A percentile compares a stretch with the other conserved stretches of the same genome.
Evolutionary conservation across 2,888 invertebrate genomes (phyloP).

Genomic region (Agonopterix alstromeriana): DNA sequence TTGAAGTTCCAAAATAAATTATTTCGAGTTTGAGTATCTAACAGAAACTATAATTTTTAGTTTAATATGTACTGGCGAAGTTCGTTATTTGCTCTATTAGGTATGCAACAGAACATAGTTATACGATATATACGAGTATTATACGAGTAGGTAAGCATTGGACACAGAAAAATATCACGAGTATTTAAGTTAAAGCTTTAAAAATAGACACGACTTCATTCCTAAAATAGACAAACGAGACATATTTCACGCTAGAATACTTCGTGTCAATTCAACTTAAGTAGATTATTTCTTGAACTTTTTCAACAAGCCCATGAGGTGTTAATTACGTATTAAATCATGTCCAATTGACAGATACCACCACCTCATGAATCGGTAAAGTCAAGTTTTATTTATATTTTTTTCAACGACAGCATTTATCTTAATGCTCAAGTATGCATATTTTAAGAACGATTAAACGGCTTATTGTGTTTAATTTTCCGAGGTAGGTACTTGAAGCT

Average conservation of each 20-base stretch:
- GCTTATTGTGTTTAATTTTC: not conserved
- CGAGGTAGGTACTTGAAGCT: not conserved
- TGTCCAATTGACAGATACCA: slow-evolving; percentile 6
- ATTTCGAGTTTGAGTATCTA: no score
- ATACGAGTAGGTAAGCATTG: no score
- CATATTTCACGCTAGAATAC: not conserved
- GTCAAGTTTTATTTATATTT: slow-evolving; percentile 4
- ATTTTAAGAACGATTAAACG: not conserved
- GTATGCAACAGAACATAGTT: no score
- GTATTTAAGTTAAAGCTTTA: not conserved
- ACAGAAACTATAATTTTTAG: no score
- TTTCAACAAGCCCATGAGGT: slow-evolving; percentile 10
- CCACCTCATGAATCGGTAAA: not conserved
- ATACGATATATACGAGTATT: no score
- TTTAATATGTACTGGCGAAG: no score
- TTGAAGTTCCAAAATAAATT: no score
- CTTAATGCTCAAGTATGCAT: not conserved
- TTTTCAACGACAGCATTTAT: not conserved
- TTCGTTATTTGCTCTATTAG: no score
- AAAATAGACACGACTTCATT: not conserved
- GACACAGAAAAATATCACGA: not conserved
- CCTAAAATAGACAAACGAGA: not conserved
- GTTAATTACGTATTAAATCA: slow-evolving; percentile 21
- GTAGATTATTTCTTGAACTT: not conserved
- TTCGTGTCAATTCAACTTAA: not conserved